Evolutionary conservation across 2,888 invertebrate species (phyloP).

Genomic region (Hyppa rectilinea): DNA sequence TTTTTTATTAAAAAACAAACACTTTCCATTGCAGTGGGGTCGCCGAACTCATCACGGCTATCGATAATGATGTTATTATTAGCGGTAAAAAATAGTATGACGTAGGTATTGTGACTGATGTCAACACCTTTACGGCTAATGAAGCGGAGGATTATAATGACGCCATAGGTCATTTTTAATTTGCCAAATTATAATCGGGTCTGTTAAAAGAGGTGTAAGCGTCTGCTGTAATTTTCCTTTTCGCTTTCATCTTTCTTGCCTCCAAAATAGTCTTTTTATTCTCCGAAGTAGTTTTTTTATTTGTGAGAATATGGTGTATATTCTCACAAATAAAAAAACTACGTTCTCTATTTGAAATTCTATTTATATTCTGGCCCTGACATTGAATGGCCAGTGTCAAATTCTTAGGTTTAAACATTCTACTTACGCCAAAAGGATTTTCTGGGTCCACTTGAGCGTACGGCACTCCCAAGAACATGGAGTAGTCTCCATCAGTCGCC

Average conservation of each 20-base stretch:
- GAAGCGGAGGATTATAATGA: not conserved
- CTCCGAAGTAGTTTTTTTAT: constrained; percentile 24
- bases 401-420: not conserved
- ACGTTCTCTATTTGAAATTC: constrained; percentile 46
- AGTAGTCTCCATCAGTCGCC: constrained; percentile 82
- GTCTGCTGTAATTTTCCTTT: not conserved
- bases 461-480: constrained; percentile 84
- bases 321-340: constrained; percentile 26
- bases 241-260: not conserved
- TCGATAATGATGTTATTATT: constrained; percentile 39
- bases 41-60: constrained; percentile 42
- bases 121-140: not conserved
- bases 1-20: constrained; percentile 49
- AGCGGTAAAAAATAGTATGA: constrained; percentile 37
- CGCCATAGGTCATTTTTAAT: not conserved
- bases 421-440: constrained; percentile 87
- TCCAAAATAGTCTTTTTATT: constrained; percentile 27
- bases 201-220: not conserved
- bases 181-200: not conserved
- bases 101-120: not conserved
- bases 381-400: constrained; percentile 44
- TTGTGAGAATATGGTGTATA: no score
- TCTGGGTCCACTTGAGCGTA: constrained; percentile 81
- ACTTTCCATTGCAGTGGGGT: constrained; percentile 48
- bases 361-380: constrained; percentile 41